Evolutionary conservation across 2,888 invertebrate species (phyloP), one percentile per base, ranked within the genome.

Genomic region (Zaprionus lineosus): DNA sequence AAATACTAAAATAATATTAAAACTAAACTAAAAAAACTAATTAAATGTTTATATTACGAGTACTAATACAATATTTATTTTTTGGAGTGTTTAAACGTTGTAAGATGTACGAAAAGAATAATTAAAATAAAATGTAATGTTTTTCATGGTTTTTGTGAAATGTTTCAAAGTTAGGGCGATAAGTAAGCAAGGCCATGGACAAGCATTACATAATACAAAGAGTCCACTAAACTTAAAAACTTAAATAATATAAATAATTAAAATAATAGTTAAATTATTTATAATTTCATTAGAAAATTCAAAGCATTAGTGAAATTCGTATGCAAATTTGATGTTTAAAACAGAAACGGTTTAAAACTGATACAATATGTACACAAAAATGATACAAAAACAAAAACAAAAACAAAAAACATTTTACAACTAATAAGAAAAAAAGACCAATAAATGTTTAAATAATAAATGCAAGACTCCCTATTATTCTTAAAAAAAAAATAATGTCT

Each of bases 41-140:
- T 63, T 70, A 59, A 73, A 55, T 73, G 73, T 70, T 70, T 68
- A 61, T 34, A 72, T 67, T 67, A 68, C 52, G 43, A 50, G 26
- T 83, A 74, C 64, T 78, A 82, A 82, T 65, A 83, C 41, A 79
- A 82, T 67, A 76, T 83, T 82, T 85, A 85, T 82, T 82, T 82
- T 82, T 82, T 85, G 82, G 82, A 87, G 81, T 84, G 87, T 87
- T 87, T 86, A 87, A 87, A 82, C 71, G 74, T 85, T 87, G 78
- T 83, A 83, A 72, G 64, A 65, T 74, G 56, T 68, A 84, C 56
- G 63, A 71, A 58, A 53, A 39, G n/a, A 59, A 44, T 21, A 40
- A 44, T 36, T n/a, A 48, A 29, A 62, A 34, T 24, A 39, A 12
- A 34, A 60, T 37, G 9, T 31, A 71, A 65, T 44, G 37, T 29